Percentiles rank a stretch among this genome's conserved stretches.
These are phyloP conservation scores for Sarcophilus harrisii DNA, from an alignment of 2,797 vertebrate species.

Conservation along the genomic window DNA sequence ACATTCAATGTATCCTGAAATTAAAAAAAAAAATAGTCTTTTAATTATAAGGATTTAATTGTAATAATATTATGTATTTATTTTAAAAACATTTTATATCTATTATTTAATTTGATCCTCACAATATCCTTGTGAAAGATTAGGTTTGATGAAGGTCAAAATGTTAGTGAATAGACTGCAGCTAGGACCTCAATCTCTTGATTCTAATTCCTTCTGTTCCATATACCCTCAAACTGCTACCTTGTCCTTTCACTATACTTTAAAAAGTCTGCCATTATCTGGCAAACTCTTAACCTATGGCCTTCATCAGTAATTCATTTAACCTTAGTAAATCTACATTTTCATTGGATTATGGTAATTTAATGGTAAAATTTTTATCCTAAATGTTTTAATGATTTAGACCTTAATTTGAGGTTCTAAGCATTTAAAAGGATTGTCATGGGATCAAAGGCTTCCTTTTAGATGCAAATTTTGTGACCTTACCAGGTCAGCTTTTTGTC, in stretches of 20 bases:
- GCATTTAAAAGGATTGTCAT: neutral
- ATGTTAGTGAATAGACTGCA: neutral
- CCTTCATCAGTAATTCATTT: constrained; percentile 16
- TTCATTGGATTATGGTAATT: constrained; percentile 30
- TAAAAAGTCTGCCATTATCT: constrained; percentile 38
- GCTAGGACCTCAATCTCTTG: neutral
- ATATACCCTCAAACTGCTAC: neutral
- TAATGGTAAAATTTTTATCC: constrained; percentile 32
- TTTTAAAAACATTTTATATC: neutral
- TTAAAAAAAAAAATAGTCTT: neutral
- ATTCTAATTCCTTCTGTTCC: neutral
- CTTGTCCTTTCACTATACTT: constrained; percentile 35
- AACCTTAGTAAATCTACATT: neutral
- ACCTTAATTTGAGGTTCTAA: constrained; percentile 23
- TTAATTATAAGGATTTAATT: neutral
- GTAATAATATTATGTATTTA: neutral
- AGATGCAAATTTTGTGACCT: constrained; percentile 12
- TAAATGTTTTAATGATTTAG: constrained; percentile 41
- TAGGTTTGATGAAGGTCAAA: neutral
- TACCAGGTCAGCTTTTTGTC: constrained; percentile 14
- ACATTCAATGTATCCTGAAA: neutral
- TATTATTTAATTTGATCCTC: neutral
- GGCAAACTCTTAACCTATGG: constrained; percentile 17
- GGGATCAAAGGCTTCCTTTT: constrained; percentile 16
- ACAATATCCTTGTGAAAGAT: neutral